These are phyloP conservation scores for Pterostichus niger DNA, from an alignment of 2,888 invertebrate species.

Conservation along the genomic window DNA sequence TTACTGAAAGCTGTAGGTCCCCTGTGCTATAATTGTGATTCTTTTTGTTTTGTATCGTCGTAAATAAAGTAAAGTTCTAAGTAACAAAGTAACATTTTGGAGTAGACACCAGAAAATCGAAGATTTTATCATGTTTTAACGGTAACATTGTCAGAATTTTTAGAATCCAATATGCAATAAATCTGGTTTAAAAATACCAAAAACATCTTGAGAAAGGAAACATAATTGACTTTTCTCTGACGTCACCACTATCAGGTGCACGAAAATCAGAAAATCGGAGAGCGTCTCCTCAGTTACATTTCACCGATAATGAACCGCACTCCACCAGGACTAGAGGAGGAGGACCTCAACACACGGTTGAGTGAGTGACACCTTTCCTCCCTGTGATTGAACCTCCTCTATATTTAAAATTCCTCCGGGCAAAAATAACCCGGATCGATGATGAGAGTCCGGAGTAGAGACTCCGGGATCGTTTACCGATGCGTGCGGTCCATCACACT, in stretches of 20 bases:
- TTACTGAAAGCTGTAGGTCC: no score
- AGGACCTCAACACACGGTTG: conserved; percentile 4
- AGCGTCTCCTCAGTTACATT: conserved; percentile 15
- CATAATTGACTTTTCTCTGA: conserved; percentile 6
- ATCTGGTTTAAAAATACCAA: conserved; percentile 3
- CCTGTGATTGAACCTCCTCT: conserved; percentile 11
- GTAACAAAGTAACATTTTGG: no score
- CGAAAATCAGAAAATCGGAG: conserved; percentile 1
- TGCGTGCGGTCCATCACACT: conserved; percentile 50
- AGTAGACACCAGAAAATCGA: no score
- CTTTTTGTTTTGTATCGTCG: no score
- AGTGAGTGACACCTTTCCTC: conserved; percentile 14
- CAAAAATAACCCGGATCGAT: conserved; percentile 53
- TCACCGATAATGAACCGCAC: conserved; percentile 30
- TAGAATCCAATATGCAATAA: conserved; percentile 14
- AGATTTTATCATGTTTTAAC: no score
- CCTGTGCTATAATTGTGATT: no score
- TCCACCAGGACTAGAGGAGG: neutral
- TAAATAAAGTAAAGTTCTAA: no score
- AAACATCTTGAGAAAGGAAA: neutral
- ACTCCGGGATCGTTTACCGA: conserved; percentile 41
- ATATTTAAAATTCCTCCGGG: conserved; percentile 52
- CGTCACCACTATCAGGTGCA: neutral
- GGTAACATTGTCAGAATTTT: neutral
- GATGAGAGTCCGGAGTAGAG: neutral